Evolutionary conservation across 2,113 vertebrate species (phyloP).

Genomic region (Bagarius yarrelli): DNA sequence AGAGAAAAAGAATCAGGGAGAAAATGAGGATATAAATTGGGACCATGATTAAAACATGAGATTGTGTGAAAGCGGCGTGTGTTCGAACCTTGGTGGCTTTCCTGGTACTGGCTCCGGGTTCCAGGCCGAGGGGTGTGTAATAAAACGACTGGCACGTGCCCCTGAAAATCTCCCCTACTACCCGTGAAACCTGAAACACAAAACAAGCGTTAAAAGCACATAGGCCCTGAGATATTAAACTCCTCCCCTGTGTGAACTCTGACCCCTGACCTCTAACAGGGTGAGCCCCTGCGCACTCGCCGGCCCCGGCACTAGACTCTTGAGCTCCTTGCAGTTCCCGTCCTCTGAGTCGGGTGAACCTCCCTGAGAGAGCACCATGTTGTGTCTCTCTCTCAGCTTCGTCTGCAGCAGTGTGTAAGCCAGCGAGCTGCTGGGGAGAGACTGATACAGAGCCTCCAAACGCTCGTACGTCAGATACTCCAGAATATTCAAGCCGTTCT

Average conservation of each 20-base stretch:
- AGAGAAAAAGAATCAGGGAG: too few species aligned
- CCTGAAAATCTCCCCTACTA: conserved; percentile 73
- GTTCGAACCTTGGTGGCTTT: conserved; percentile 59
- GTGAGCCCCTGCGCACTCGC: conserved; percentile 50
- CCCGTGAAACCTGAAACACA: conserved; percentile 66
- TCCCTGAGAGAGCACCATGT: background rate
- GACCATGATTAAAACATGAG: too few species aligned
- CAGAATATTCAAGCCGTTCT: conserved; percentile 77
- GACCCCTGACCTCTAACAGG: conserved; percentile 65
- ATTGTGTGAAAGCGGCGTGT: background rate
- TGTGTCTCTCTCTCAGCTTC: conserved; percentile 55
- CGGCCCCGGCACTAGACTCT: background rate
- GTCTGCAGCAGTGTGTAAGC: conserved; percentile 70
- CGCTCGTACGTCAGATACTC: conserved; percentile 75
- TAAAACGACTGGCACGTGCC: conserved; percentile 76
- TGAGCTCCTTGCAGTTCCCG: background rate
- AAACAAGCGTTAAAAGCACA: background rate
- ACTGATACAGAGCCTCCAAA: conserved; percentile 74
- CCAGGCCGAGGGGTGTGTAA: conserved; percentile 50
- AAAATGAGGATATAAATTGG: too few species aligned
- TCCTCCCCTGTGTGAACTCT: background rate
- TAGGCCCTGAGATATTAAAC: too few species aligned
- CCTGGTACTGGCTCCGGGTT: conserved; percentile 34
- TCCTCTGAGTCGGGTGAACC: background rate
- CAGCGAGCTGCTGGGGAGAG: conserved; percentile 64